phyloP scores from a whole-genome alignment of 2,113 vertebrate species.

The Abramis brama region DNA sequence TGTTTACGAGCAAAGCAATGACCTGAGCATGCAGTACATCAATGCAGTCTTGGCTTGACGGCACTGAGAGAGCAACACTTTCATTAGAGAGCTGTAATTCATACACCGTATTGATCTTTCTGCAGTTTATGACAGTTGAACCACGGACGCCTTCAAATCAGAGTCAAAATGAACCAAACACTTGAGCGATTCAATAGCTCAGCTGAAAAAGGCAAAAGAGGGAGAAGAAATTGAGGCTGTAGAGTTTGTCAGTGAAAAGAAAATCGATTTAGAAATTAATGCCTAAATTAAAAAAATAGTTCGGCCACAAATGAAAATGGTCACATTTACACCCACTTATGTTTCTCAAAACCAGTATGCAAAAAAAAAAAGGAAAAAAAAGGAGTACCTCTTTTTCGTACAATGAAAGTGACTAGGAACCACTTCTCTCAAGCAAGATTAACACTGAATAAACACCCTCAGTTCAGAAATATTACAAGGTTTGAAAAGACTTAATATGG shows the following conservation, averaged over 20 bases:
- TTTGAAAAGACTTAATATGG: too few species aligned
- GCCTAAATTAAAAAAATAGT: background rate
- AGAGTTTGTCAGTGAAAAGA: background rate
- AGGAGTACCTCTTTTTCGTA: background rate
- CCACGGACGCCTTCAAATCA: conserved; percentile 25
- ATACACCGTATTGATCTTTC: conserved; percentile 18
- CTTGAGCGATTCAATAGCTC: background rate
- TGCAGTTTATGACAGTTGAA: conserved; percentile 26
- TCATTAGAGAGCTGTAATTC: conserved; percentile 44
- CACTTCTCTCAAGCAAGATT: background rate
- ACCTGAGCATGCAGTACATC: background rate
- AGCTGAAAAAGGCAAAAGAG: background rate
- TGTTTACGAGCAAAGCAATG: background rate
- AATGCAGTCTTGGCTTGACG: background rate
- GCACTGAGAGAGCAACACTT: background rate
- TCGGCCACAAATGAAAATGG: background rate
- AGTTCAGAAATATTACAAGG: too few species aligned
- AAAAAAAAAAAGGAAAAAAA: too few species aligned
- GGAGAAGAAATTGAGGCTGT: background rate
- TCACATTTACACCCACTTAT: background rate
- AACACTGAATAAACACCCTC: too few species aligned
- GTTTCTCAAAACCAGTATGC: background rate
- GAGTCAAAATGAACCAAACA: conserved; percentile 3
- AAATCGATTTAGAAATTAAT: background rate
- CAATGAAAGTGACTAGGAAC: background rate